Base-by-base conservation (phyloP, 2,888 invertebrate species). In the Pyrgus malvae region DNA sequence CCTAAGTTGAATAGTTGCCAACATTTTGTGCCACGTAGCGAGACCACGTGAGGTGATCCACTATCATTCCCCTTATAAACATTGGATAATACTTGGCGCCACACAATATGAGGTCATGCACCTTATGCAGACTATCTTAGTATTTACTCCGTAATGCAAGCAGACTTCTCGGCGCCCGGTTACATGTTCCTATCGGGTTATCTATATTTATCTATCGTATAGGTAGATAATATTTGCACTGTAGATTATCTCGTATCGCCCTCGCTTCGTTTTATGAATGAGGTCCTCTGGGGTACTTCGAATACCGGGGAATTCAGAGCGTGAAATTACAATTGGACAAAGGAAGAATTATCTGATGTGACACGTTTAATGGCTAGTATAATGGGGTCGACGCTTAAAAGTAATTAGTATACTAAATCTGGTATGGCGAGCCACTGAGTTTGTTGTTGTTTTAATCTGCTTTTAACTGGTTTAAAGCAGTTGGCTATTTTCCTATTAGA, bases 271-370 rank as follows among this genome's bases (percentile, higher is more conserved):
- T 67, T 67, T 65, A 70, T 76, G 76, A 82, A 80, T 80, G 81
- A 76, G 69, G 29, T 46, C 46, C 71, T 72, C 72, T 71, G 74
- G 70, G 69, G 60, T 51, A 41, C 46, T 40, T 44, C 55, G 17
- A 64, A 66, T 68, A 69, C 67, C 61, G 64, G 64, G 69, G 70
- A 83, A 84, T 83, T 80, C 70, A 78, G 85, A 87, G 82, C 85
- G 83, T 80, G 80, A 83, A 78, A 68, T 74, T 72, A 79, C 80
- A 84, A 80, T 79, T 62, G 72, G 71, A 70, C 75, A 70, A 71
- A 69, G 70, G 68, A 66, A 67, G 72, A 76, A 72, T 77, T 74
- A 76, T 66, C 53, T 62, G 61, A 56, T 65, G 64, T 58, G 62
- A 65, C 65, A 61, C 56, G 64, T 63, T 61, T 60, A 41, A 54